Base-by-base conservation (phyloP, 2,113 vertebrate genomes). In the Girardinichthys multiradiatus region DNA sequence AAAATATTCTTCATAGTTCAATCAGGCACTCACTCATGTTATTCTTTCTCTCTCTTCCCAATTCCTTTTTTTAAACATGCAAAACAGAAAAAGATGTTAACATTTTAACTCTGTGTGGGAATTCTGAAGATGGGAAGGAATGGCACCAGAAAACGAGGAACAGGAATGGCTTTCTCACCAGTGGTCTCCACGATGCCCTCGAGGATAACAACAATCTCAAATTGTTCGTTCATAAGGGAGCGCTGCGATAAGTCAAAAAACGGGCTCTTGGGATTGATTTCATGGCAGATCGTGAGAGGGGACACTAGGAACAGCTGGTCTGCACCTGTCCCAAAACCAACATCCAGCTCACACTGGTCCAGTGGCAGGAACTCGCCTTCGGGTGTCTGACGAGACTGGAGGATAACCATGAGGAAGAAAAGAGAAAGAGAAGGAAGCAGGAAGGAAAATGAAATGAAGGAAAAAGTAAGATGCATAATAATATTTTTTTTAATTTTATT, bases 141-240 rank as follows among this genome's bases (percentile, higher is more conserved):
- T 51, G 48, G 39, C 39, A 42, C 13, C 10, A 63, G 12, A 21
- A 35, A 12, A 33, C 3, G 3, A 17, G 60, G n/a, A 54, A 73
- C 4, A 3, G 51, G 51, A 60, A 68, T n/a, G 28, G 19, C 12
- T 59, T 37, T 10, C 91, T 94, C 88, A 97, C 96, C 96, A 0
- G 96, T 97, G 0, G 96, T 97, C 88, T 97, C 96, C 58, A 97
- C 96, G 59, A 97, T 97, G 81, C 96, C 96, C 76, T 97, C 96
- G 0, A 97, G 93, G 90, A 97, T 97, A 31, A 97, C 96, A 0
- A 97, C 96, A 0, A 97, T 96, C 83, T 97, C 96, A 90, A 97
- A 97, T 63, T 97, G 93, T 66, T 97, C 96, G 0, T 90, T 96
- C 87, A 84, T 92, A 24, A 97, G 94, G 0, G 96, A 96, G 89